Evolutionary conservation across 2,888 invertebrate species (phyloP), one percentile per base, ranked within the genome.

Genomic region (Autographa gamma): DNA sequence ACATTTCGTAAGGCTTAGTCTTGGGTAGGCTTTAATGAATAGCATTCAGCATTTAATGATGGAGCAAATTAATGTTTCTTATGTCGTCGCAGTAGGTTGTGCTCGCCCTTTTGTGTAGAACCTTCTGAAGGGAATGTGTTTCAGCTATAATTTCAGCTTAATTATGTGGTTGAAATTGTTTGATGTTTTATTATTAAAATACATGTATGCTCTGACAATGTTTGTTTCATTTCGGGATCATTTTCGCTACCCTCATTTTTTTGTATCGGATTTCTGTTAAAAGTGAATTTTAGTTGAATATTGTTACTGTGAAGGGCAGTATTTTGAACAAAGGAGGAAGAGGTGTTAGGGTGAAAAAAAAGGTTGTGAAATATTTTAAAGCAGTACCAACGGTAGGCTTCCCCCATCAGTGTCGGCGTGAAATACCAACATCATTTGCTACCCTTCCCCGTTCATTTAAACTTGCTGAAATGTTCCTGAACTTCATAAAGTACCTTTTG

Each of bases 1-100:
- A 76, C 81, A 77, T 80, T 79, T 69, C 76, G 76, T 76, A 62
- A 77, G 80, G 70, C 80, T 76, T 87, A 85, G 81, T 86, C 78
- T 84, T 84, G 63, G 65, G 56, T 56, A 52, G 59, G 63, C 73
- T 62, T 64, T 85, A 85, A 87, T 85, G 86, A 86, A 86, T 80
- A 76, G 75, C 82, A 79, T 81, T 81, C 80, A 80, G 65, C 48
- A 69, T 81, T 80, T 83, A 80, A 80, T 81, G 79, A 74, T 73
- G 74, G 60, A 34, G 78, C 54, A 60, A 75, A 83, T 81, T 81
- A 81, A 75, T 63, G 69, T 71, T 31, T 48, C 32, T 80, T 76
- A 41, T 74, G 41, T 64, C n/a, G 48, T n/a, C 32, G 4, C 32
- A 18, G 38, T 58, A 52, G 25, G 25, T 25, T 25, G 25, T 25